A percentile compares a stretch with the other conserved stretches of the same genome.
These are phyloP conservation scores for Melanophora roralis DNA, from an alignment of 2,888 invertebrate genomes.

Conservation along the genomic window DNA sequence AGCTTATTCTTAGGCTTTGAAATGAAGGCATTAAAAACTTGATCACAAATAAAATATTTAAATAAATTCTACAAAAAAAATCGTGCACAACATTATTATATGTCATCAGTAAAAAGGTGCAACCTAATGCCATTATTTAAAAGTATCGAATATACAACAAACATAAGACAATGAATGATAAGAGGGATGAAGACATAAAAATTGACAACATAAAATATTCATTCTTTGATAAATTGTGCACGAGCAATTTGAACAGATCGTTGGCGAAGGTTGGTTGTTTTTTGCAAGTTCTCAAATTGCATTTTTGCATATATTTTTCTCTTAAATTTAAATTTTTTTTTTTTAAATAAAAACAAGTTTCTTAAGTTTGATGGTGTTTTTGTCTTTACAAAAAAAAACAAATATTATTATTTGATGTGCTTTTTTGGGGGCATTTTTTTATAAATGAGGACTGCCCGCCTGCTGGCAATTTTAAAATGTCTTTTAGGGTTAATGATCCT, in stretches of 20 bases:
- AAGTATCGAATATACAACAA: neutral
- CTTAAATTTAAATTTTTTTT: neutral
- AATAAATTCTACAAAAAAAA: too few species aligned
- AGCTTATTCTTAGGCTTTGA: conserved; percentile 37
- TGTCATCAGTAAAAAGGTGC: conserved; percentile 47
- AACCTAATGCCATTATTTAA: conserved; percentile 2
- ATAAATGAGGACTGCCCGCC: conserved; percentile 16
- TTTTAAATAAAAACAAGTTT: neutral
- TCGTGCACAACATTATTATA: neutral
- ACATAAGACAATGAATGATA: neutral
- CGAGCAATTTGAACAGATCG: neutral
- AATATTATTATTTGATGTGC: neutral
- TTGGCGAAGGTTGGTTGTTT: neutral
- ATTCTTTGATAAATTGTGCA: conserved; percentile 36
- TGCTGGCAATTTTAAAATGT: conserved; percentile 29
- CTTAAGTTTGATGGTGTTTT: neutral
- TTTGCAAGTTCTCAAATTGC: neutral
- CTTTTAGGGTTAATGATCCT: conserved; percentile 51
- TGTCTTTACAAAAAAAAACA: neutral
- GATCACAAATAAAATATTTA: neutral
- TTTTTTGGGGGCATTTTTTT: conserved; percentile 16
- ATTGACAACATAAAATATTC: conserved; percentile 24
- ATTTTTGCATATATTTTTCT: neutral
- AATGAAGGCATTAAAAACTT: conserved; percentile 24
- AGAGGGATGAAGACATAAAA: neutral